Evolutionary conservation across 2,797 vertebrate species (phyloP), one percentile per base, ranked within the genome.

Genomic region (Tragelaphus eurycerus): DNA sequence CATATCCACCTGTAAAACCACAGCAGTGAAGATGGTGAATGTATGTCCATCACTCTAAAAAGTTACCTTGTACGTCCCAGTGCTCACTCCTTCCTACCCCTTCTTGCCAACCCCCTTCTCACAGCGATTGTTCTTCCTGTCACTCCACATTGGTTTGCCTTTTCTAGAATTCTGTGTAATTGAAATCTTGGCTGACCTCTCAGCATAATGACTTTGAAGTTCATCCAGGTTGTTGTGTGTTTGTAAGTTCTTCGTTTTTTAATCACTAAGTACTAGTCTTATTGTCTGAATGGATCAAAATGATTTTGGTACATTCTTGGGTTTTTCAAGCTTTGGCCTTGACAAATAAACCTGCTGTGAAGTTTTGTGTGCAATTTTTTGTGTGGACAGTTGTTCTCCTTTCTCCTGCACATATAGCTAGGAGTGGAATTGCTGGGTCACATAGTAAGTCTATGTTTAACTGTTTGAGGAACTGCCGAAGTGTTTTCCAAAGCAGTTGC

Each of bases 271-370:
- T 55, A 7, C 38, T 64, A 17, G 38, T 43, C 59, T 71, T 83
- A 54, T 25, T 25, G 38, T 88, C 14, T 78, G 59, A 7, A 13
- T 57, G 88, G n/a, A 52, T 43, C 38, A 54, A 6, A 12, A 48
- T 46, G 34, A 59, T 82, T 90, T n/a, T 27, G 55, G 48, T 81
- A 57, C 55, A 43, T 79, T 38, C 86, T 82, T 86, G 60, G 29
- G 50, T 74, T 89, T 81, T 67, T 46, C 7, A 0, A 9, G 13
- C n/a, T 46, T 54, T 9, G 48, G 27, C 52, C 27, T n/a, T 64
- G 19, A 78, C 60, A 89, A 90, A 91, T 94, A 96, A 96, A 96
- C 90, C 83, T 93, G 64, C 96, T 95, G 8, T 96, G 82, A 85
- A 83, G 74, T 82, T 81, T 11, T 38, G 23, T 67, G 46, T 57